Evolutionary conservation across 1,140 invertebrate species (phyloP).

Genomic region (Cydia fagiglandana): DNA sequence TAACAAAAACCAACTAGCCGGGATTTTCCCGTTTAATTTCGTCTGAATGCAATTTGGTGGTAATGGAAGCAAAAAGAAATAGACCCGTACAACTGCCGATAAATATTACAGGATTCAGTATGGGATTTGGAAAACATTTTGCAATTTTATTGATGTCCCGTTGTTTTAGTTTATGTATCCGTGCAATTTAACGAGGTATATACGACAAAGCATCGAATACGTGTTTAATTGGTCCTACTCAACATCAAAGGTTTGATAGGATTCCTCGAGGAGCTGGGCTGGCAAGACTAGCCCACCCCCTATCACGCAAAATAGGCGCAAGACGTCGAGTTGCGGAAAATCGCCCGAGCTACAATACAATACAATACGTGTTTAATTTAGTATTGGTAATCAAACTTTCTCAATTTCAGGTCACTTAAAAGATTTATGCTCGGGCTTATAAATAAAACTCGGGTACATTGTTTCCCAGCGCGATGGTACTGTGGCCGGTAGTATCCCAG

Average conservation of each 20-base stretch:
- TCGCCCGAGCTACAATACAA: no score
- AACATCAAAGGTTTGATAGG: no score
- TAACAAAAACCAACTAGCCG: slow-evolving; percentile 32
- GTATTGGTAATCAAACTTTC: not conserved
- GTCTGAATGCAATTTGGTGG: slow-evolving; percentile 42
- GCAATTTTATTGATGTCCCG: not conserved
- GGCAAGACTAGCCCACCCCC: no score
- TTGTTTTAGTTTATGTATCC: not conserved
- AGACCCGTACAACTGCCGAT: not conserved
- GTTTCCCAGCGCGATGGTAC: slow-evolving; percentile 12
- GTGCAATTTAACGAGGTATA: not conserved
- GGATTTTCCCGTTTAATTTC: slow-evolving; percentile 49
- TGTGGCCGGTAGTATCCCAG: not conserved
- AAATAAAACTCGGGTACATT: slow-evolving; percentile 9
- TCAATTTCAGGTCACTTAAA: not conserved
- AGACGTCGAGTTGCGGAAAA: no score
- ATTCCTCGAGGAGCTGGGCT: no score
- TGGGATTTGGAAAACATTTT: slow-evolving; percentile 5
- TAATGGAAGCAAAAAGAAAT: slow-evolving; percentile 34
- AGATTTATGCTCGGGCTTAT: slow-evolving; percentile 5
- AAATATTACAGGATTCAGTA: slow-evolving; percentile 18
- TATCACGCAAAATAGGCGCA: no score
- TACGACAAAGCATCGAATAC: not conserved
- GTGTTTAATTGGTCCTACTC: no score
- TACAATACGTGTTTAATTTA: not conserved